phyloP scores from a whole-genome alignment of 2,888 invertebrate genomes.

The Allacma fusca region DNA sequence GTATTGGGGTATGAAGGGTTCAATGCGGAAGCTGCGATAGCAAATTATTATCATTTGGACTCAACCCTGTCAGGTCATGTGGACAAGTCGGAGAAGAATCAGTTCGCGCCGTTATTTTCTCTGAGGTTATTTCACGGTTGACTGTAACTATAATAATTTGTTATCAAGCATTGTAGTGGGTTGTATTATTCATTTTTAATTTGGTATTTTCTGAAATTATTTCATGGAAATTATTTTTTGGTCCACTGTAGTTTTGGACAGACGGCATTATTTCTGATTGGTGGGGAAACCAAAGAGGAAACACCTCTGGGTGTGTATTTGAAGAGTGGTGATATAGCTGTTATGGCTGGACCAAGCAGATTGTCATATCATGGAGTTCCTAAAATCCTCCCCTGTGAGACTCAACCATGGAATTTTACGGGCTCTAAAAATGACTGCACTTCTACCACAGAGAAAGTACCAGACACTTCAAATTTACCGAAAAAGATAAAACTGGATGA shows the following conservation, averaged over 20 bases:
- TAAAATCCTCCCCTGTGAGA: constrained; percentile 72
- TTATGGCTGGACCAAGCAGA: constrained; percentile 87
- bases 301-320: constrained; percentile 77
- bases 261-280: constrained; percentile 91
- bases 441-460: neutral
- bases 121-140: constrained; percentile 71
- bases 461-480: constrained; percentile 45
- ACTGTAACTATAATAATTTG: neutral
- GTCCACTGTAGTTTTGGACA: constrained; percentile 98
- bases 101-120: constrained; percentile 88
- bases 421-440: constrained; percentile 54
- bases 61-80: constrained; percentile 93
- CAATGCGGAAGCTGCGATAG: constrained; percentile 89
- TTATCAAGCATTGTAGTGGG: constrained; percentile 23
- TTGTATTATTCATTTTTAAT: too few relatives aligned
- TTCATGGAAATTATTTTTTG: too few relatives aligned
- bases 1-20: constrained; percentile 71
- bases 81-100: constrained; percentile 89
- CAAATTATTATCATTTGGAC: constrained; percentile 94
- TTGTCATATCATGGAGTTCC: constrained; percentile 95
- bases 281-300: constrained; percentile 76
- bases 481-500: constrained; percentile 5
- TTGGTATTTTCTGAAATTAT: too few relatives aligned
- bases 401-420: constrained; percentile 66
- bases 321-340: constrained; percentile 86